phyloP scores from a whole-genome alignment of 1,140 invertebrate species.

The Cherax quadricarinatus region DNA sequence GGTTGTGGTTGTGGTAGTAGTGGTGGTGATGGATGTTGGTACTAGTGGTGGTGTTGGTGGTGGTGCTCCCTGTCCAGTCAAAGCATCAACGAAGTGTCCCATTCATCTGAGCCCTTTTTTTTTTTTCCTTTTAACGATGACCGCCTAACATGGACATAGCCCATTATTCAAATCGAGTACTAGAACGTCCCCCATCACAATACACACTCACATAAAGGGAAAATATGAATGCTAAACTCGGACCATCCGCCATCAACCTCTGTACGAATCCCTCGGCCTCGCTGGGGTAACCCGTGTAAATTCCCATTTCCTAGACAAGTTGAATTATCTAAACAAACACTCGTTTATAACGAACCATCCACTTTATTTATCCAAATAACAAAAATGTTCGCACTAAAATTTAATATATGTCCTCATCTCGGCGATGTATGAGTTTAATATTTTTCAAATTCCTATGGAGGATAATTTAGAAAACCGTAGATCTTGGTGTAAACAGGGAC shows the following conservation, averaged over 20 bases:
- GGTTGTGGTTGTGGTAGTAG: too few species aligned
- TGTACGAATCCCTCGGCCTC: not conserved
- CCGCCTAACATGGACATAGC: slow-evolving; percentile 58
- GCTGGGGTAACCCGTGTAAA: slow-evolving; percentile 8
- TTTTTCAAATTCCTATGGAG: not conserved
- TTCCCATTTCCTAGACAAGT: slow-evolving; percentile 5
- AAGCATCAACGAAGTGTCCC: slow-evolving; percentile 15
- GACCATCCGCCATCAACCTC: slow-evolving; percentile 13
- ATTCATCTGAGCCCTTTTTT: slow-evolving; percentile 29
- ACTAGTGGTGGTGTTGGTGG: not conserved
- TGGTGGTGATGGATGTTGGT: too few species aligned
- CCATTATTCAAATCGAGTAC: slow-evolving; percentile 58
- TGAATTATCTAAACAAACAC: slow-evolving; percentile 41
- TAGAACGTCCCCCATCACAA: slow-evolving; percentile 51
- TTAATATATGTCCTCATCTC: not conserved
- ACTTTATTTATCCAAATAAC: not conserved
- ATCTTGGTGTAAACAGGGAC: not conserved
- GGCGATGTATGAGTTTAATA: not conserved
- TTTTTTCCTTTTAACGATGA: not conserved
- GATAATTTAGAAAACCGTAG: not conserved
- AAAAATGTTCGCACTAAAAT: not conserved
- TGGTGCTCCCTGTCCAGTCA: slow-evolving; percentile 12
- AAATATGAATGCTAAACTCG: slow-evolving; percentile 34
- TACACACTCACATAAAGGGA: slow-evolving; percentile 50
- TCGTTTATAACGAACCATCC: slow-evolving; percentile 18